These are phyloP conservation scores for Epistrophe eligans DNA, from an alignment of 2,888 invertebrate species.

Conservation along the genomic window DNA sequence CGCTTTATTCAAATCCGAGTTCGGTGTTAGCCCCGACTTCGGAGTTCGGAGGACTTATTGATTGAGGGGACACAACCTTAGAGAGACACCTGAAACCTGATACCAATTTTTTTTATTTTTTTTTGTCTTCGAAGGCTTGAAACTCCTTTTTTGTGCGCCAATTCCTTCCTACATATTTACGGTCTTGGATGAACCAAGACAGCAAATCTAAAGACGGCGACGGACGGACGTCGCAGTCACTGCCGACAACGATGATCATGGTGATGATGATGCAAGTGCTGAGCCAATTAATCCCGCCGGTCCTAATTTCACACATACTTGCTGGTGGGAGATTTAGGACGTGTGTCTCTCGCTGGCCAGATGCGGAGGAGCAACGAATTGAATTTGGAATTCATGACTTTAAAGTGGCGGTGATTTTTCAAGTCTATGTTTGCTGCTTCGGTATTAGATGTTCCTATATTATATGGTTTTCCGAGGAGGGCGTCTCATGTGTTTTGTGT, in stretches of 20 bases:
- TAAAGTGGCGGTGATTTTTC: conserved; percentile 73
- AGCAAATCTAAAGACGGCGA: background rate
- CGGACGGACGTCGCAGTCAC: background rate
- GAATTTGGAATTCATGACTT: conserved; percentile 71
- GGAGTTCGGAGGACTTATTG: conserved; percentile 51
- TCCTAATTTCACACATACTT: conserved; percentile 75
- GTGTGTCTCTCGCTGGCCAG: conserved; percentile 37
- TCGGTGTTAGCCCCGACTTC: conserved; percentile 4
- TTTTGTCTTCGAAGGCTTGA: background rate
- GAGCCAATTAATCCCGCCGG: conserved; percentile 74
- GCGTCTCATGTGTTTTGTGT: conserved; percentile 22
- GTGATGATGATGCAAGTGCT: conserved; percentile 67
- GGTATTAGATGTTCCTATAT: conserved; percentile 51
- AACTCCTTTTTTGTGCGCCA: conserved; percentile 42
- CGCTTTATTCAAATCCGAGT: conserved; percentile 65
- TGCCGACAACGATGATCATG: conserved; percentile 24
- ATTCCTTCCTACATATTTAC: conserved; percentile 48
- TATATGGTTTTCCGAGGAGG: conserved; percentile 1
- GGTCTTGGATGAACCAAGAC: conserved; percentile 4
- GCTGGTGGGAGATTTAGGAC: conserved; percentile 58
- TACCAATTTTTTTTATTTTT: conserved; percentile 45
- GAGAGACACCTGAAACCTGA: conserved; percentile 72
- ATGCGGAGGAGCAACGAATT: conserved; percentile 61
- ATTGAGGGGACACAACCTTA: conserved; percentile 55
- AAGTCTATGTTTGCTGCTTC: conserved; percentile 37